These are phyloP conservation scores for Rotaria magnacalcarata DNA, from an alignment of 2,888 invertebrate genomes.

Conservation along the genomic window DNA sequence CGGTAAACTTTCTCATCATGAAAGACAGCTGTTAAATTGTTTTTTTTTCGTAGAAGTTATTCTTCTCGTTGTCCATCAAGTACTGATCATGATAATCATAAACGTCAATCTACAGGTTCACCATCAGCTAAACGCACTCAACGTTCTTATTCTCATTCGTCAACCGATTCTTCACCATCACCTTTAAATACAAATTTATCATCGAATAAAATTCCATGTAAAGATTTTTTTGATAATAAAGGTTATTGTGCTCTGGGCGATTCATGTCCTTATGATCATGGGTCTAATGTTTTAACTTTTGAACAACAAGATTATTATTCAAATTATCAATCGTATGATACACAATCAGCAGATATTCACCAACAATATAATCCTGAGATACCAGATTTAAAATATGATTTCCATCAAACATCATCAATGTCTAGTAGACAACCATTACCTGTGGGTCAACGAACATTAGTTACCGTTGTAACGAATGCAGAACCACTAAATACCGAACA, in stretches of 20 bases:
- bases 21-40: neutral
- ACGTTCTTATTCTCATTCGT: slow-evolving; percentile 11
- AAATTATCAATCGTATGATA: slow-evolving; percentile 44
- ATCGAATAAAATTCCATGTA: neutral
- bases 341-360: slow-evolving; percentile 46
- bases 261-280: slow-evolving; percentile 92
- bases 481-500: slow-evolving; percentile 51
- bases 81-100: neutral
- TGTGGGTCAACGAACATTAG: slow-evolving; percentile 47
- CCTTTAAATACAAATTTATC: neutral
- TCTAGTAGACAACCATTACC: slow-evolving; percentile 48
- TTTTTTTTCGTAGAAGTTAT: neutral
- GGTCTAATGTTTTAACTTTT: slow-evolving; percentile 86
- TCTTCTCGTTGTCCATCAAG: neutral
- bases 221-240: slow-evolving; percentile 45
- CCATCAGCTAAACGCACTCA: slow-evolving; percentile 6
- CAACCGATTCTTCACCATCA: neutral
- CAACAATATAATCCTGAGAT: slow-evolving; percentile 72
- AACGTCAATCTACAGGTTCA: neutral
- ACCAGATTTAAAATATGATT: slow-evolving; percentile 67
- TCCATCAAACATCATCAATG: slow-evolving; percentile 50
- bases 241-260: slow-evolving; percentile 94
- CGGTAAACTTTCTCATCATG: neutral
- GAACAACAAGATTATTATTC: slow-evolving; percentile 68
- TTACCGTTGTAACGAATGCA: slow-evolving; percentile 48